These are phyloP conservation scores for Balaeniceps rex DNA, from an alignment of 2,113 vertebrate species.

Conservation along the genomic window DNA sequence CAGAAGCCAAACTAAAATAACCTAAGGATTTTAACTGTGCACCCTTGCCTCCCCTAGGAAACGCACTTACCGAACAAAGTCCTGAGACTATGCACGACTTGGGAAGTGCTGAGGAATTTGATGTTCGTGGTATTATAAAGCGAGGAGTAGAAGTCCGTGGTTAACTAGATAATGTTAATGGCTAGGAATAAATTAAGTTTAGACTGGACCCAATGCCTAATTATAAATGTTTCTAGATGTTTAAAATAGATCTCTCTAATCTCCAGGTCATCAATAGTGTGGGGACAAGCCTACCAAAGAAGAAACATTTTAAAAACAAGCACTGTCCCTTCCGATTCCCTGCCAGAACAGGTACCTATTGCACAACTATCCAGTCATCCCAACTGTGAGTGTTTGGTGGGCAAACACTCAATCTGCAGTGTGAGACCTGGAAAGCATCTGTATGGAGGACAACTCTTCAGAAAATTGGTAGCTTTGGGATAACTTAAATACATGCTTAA, in stretches of 20 bases:
- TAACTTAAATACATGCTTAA: not conserved
- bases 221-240: not conserved
- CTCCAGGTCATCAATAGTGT: not conserved
- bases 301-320: not conserved
- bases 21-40: not conserved
- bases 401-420: not conserved
- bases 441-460: not conserved
- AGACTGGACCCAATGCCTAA: not conserved
- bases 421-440: not conserved
- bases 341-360: not conserved
- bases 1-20: not conserved
- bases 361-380: not conserved
- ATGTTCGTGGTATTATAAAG: rapidly evolving
- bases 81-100: not conserved
- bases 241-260: not conserved
- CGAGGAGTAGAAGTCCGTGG: not conserved
- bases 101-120: not conserved
- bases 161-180: not conserved
- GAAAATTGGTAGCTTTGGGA: not conserved
- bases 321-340: not conserved
- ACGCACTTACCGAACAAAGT: not conserved
- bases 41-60: not conserved
- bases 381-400: not conserved
- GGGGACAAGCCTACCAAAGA: not conserved
- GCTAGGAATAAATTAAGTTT: not conserved